Base-by-base conservation (phyloP, 2,113 vertebrate genomes). In the Eclectus roratus region DNA sequence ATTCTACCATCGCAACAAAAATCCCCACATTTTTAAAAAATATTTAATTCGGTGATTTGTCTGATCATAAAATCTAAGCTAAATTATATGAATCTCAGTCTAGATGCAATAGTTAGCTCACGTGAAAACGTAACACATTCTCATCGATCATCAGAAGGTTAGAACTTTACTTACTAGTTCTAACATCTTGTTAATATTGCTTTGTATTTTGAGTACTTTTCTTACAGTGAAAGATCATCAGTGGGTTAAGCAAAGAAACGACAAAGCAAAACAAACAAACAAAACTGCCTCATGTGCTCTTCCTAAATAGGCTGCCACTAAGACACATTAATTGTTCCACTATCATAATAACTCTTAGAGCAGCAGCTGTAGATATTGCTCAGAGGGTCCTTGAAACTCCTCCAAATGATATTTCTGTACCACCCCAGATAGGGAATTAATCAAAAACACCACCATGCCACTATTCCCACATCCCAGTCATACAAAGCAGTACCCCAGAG, bases 361-460 rank as follows among this genome's bases (percentile, higher is more conserved):
- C 52, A 72, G 3, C 13, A 55, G 8, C 15, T 52, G 7, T 14
- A 78, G 8, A 2, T 43, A 27, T 4, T 50, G 10, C n/a, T 81
- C 43, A 55, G 39, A 52, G 13, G 7, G 2, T 65, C 13, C 11
- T 14, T 20, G 33, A 81, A 27, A 11, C 4, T 76, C 5, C 15
- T 64, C 19, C 20, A 81, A 19, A 44, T 5, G 1, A 13, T 58
- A 37, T 35, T 85, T 84, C 52, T 33, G 68, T 39, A 76, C 2
- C 9, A 69, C 2, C 1, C 1, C 23, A 72, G 14, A 12, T 0
- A 92, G 6, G 1, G 5, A 76, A 64, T 35, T 6, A 63, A n/a
- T 21, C 47, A 53, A 14, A 84, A 79, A 49, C 46, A 58, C 1
- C 2, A 8, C 3, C 24, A 35, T 18, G 2, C 9, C 9, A 8